A percentile compares a stretch with the other conserved stretches of the same genome.
phyloP scores from a whole-genome alignment of 2,797 vertebrate species.

The Cyprinella venusta region DNA sequence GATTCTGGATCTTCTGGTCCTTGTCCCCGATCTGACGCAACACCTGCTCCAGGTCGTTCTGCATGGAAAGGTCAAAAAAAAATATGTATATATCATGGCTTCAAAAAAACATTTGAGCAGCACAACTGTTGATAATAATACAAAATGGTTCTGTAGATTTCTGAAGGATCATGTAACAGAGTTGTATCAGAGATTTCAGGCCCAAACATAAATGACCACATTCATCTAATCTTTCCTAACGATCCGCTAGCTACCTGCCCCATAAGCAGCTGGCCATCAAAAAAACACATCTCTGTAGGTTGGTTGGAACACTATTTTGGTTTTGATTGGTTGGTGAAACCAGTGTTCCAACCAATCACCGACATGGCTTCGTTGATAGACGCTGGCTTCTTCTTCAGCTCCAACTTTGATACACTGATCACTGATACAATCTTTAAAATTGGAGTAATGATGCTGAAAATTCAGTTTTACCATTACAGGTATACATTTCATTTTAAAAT shows the following conservation, averaged over 20 bases:
- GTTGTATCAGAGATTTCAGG: no score
- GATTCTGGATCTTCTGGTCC: slow-evolving; percentile 98
- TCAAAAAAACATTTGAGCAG: background rate
- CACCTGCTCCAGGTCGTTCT: slow-evolving; percentile 99
- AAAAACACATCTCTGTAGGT: no score
- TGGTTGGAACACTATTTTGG: no score
- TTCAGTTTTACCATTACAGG: background rate
- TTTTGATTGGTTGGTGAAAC: no score
- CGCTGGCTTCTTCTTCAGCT: no score
- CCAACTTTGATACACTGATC: no score
- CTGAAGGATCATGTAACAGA: background rate
- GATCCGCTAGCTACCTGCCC: no score
- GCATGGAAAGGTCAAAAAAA: slow-evolving; percentile 46
- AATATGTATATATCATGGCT: background rate
- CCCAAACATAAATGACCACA: no score
- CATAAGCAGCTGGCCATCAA: no score
- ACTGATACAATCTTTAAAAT: background rate
- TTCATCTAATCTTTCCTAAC: no score
- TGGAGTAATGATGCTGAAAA: background rate
- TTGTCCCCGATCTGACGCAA: slow-evolving; percentile 98
- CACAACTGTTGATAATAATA: background rate
- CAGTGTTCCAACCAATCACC: no score
- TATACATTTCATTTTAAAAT: background rate
- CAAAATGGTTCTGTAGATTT: background rate
- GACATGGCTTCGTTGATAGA: no score